phyloP scores from a whole-genome alignment of 35 echinoderm and acorn worm genomes.

The Eucidaris tribuloides region DNA sequence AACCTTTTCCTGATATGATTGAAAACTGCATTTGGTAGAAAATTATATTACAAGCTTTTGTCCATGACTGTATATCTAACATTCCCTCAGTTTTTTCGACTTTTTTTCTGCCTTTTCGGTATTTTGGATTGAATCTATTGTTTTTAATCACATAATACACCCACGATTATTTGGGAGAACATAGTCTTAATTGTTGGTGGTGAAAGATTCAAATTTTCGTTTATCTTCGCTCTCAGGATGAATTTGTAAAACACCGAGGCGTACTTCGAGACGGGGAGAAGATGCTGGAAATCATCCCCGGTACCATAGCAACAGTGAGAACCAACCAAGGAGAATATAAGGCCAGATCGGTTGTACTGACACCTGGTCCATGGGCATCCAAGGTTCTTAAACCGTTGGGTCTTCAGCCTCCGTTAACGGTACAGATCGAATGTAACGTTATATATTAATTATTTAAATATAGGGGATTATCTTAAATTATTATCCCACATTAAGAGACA shows the following conservation, averaged over 20 bases:
- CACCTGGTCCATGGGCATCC: slow-evolving; percentile 80
- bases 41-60: background rate
- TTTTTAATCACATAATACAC: background rate
- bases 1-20: too few relatives aligned
- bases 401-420: slow-evolving; percentile 64
- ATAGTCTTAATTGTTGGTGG: background rate
- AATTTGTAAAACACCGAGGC: slow-evolving; percentile 62
- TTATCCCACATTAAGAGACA: background rate
- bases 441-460: background rate
- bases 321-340: slow-evolving; percentile 63
- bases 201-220: background rate
- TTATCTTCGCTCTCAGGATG: slow-evolving; percentile 26
- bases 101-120: background rate
- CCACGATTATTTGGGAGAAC: background rate
- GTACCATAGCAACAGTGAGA: slow-evolving; percentile 42
- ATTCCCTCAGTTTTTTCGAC: background rate
- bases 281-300: slow-evolving; percentile 65
- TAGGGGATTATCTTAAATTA: background rate
- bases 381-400: slow-evolving; percentile 72
- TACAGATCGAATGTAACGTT: slow-evolving; percentile 12
- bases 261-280: slow-evolving; percentile 65
- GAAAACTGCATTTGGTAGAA: too few relatives aligned
- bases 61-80: background rate
- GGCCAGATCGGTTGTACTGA: slow-evolving; percentile 64
- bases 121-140: background rate